Percentiles rank a stretch among this genome's conserved stretches.
phyloP scores from a whole-genome alignment of 2,113 vertebrate species.

The Rutilus rutilus region DNA sequence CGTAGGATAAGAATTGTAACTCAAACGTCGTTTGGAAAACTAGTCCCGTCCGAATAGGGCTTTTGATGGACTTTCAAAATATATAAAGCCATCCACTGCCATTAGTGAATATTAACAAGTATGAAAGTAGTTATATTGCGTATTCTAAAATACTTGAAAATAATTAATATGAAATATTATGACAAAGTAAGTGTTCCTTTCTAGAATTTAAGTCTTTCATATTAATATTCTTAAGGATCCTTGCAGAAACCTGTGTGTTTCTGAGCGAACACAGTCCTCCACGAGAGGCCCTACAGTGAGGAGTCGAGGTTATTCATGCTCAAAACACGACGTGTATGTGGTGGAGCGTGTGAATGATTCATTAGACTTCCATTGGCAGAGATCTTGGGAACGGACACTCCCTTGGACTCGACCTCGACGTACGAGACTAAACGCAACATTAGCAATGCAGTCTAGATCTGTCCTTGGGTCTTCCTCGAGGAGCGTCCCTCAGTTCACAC shows the following conservation, averaged over 20 bases:
- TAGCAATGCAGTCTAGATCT: background rate
- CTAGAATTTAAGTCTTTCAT: too few relatives aligned
- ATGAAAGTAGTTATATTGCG: too few relatives aligned
- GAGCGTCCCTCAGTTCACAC: constrained; percentile 13
- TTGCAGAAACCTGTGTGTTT: background rate
- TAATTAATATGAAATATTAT: too few relatives aligned
- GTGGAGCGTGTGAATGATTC: background rate
- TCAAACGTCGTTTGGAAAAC: too few relatives aligned
- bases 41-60: too few relatives aligned
- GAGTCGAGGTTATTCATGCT: background rate
- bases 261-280: background rate
- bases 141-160: too few relatives aligned
- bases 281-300: background rate
- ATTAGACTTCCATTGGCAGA: background rate
- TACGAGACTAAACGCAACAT: constrained; percentile 17
- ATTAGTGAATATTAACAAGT: too few relatives aligned
- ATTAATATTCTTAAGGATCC: too few relatives aligned
- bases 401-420: constrained; percentile 6
- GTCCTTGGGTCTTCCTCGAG: constrained; percentile 33
- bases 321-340: background rate
- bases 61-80: too few relatives aligned
- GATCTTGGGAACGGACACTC: background rate
- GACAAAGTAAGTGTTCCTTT: too few relatives aligned
- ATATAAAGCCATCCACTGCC: too few relatives aligned
- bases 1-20: too few relatives aligned